Base-by-base conservation (phyloP, 35 echinoderm and acorn worm species). In the Patiria miniata region DNA sequence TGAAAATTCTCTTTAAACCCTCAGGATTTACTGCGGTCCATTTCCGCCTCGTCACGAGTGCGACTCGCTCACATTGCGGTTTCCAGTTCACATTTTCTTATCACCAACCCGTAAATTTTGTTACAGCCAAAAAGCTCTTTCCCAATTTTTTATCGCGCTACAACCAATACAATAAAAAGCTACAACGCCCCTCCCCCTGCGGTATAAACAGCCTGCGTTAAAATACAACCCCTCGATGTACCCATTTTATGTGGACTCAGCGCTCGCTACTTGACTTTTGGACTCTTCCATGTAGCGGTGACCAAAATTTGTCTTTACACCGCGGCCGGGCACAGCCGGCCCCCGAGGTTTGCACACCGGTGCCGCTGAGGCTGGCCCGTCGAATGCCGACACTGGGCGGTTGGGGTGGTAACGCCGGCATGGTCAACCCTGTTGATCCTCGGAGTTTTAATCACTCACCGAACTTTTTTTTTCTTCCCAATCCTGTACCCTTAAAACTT, bases 361-460 rank as follows among this genome's bases (percentile, higher is more conserved):
- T 73, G 65, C 65, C 65, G 65, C 26, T 18, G 34, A 26, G 65
- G 34, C 65, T 73, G 65, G 65, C 23, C 65, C 19, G 65, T 30
- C 65, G 65, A 73, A 73, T 73, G 65, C 65, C 65, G 14, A 23
- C 65, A 73, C 65, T 73, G 65, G 65, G 34, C 65, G 65, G 65
- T 73, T 73, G 65, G 26, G 42, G 19, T 73, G 65, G 65, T 73
- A 32, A 73, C 65, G 65, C 34, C 65, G 26, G 65, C 65, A 32
- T 34, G 65, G 21, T 73, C 21, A 73, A 73, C n/a, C 65, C 42
- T 47, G 42, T 47, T 47, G 42, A 47, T 47, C 12, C 42, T 47
- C 42, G 42, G 42, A 47, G 42, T 47, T 47, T 47, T 4, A 47
- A 6, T 12, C 4, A 4, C 4, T 12, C 42, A 47, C 42, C 42